Percentiles rank a stretch among this genome's conserved stretches.
These are phyloP conservation scores for Pararge aegeria DNA, from an alignment of 1,140 invertebrate genomes.

Conservation along the genomic window DNA sequence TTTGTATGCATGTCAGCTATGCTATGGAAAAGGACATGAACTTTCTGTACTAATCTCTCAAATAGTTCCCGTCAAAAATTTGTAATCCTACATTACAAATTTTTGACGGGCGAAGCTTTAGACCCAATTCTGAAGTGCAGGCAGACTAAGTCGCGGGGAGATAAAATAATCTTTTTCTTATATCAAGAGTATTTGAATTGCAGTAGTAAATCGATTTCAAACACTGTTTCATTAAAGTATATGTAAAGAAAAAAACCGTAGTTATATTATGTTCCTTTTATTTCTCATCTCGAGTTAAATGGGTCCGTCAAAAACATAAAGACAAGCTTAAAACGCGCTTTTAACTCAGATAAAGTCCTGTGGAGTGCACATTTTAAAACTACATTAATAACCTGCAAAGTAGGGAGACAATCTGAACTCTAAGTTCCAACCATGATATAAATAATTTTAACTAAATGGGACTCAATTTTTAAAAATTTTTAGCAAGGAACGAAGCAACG, in stretches of 20 bases:
- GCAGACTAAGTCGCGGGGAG: too few relatives aligned
- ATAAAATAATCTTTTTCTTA: too few relatives aligned
- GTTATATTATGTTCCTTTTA: constrained; percentile 4
- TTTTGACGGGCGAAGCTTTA: too few relatives aligned
- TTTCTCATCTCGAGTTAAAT: constrained; percentile 49
- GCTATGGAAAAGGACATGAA: too few relatives aligned
- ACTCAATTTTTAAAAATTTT: neutral
- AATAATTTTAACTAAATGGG: constrained; percentile 3
- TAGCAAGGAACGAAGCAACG: too few relatives aligned
- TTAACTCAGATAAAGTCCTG: constrained; percentile 62
- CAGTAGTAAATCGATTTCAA: too few relatives aligned
- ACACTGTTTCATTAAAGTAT: neutral
- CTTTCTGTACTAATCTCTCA: too few relatives aligned
- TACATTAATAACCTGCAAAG: constrained; percentile 64
- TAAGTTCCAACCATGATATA: constrained; percentile 45
- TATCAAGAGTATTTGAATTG: too few relatives aligned
- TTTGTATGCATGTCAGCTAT: too few relatives aligned
- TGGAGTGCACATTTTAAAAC: constrained; percentile 67
- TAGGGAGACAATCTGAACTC: constrained; percentile 46
- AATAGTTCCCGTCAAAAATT: too few relatives aligned
- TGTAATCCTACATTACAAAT: too few relatives aligned
- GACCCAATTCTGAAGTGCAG: too few relatives aligned
- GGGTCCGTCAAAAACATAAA: constrained; percentile 54
- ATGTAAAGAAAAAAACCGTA: neutral
- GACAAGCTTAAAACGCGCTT: constrained; percentile 55